Base-by-base conservation (phyloP, 2,888 invertebrate genomes). In the Cyrtodaria siliqua region DNA sequence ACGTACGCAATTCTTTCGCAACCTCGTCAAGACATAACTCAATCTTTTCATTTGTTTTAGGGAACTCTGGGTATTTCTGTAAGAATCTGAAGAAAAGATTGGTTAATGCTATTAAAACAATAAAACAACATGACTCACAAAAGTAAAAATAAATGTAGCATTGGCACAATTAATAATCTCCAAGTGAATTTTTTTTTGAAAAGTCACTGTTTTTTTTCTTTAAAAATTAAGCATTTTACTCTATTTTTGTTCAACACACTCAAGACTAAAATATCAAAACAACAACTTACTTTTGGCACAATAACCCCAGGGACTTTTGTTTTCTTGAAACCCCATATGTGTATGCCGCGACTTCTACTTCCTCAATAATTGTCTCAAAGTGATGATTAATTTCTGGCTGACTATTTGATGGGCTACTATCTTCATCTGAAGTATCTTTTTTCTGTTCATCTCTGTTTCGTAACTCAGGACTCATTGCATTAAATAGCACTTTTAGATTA, bases 401-500 rank as follows among this genome's bases (percentile, higher is more conserved):
- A 52, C 70, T 66, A 42, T 64, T 33, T 16, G 55, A 42, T n/a
- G 50, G 24, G 33, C 68, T 74, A 6, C 20, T 29, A 57, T 80
- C 80, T 49, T 78, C 79, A 49, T 76, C 77, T 38, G 77, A 74
- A n/a, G 57, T 63, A 27, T 69, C 70, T 55, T 66, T 74, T 61
- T 81, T 82, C 40, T 77, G 78, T 29, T 79, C 76, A 47, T 84
- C 84, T 56, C 86, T 80, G 53, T 89, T 85, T 40, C 91, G 71
- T 14, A 92, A 87, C 73, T 92, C 92, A 33, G 92, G 92, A 85
- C 92, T 90, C 94, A 95, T 95, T 64, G 95, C 95, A 93, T 95
- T 95, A 8, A 95, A 95, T 77, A 96, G 92, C 84, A 96, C 93
- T 92, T 95, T 95, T 56, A 96, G 93, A 93, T 96, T 96, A 80